phyloP scores from a whole-genome alignment of 2,888 invertebrate genomes.

The Hypsopygia costalis region DNA sequence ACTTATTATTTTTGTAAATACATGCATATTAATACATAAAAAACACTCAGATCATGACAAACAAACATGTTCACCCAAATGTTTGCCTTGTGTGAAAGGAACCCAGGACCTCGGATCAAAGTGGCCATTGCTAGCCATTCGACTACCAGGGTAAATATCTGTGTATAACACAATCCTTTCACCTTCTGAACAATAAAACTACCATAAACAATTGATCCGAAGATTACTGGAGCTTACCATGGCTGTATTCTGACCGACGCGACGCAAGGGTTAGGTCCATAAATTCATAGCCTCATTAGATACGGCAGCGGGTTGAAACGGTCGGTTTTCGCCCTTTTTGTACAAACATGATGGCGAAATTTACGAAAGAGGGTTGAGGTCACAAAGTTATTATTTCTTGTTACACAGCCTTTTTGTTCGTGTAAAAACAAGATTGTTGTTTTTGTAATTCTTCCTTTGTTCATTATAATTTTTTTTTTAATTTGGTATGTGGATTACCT shows the following conservation, averaged over 20 bases:
- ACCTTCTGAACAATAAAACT: no score
- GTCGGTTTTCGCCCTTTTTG: neutral
- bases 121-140: no score
- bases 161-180: no score
- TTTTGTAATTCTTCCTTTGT: slow-evolving; percentile 2
- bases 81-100: no score
- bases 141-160: no score
- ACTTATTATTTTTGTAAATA: no score
- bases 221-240: neutral
- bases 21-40: no score
- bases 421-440: slow-evolving; percentile 8
- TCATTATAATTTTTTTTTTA: no score
- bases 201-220: neutral
- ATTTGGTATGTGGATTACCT: no score
- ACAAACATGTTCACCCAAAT: no score
- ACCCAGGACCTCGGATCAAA: no score
- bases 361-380: neutral
- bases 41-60: no score
- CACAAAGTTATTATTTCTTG: slow-evolving; percentile 9
- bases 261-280: neutral
- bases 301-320: neutral
- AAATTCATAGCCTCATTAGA: neutral
- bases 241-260: neutral
- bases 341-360: neutral
- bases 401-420: slow-evolving; percentile 3